phyloP scores from a whole-genome alignment of 2,888 invertebrate species.

The Clistopyga incitator region DNA sequence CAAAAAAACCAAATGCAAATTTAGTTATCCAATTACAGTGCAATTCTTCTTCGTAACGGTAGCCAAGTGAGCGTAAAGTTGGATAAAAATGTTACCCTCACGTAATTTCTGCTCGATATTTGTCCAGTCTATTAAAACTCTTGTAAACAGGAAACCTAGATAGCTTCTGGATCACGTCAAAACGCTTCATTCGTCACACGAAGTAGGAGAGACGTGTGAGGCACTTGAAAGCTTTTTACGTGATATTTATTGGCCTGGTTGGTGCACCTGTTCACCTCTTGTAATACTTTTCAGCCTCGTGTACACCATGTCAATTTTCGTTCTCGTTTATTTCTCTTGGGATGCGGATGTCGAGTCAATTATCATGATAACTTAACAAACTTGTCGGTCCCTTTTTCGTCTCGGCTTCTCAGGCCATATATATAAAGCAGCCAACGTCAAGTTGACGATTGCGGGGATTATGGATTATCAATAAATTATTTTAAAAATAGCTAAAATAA shows the following conservation, averaged over 20 bases:
- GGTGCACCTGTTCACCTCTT: conserved; percentile 21
- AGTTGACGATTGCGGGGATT: too few species aligned
- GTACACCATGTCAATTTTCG: conserved; percentile 9
- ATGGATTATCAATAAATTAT: too few species aligned
- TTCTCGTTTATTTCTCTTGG: conserved; percentile 3
- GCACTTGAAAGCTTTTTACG: conserved; percentile 19
- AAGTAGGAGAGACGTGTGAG: conserved; percentile 19
- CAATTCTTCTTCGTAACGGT: background rate
- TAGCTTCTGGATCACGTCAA: conserved; percentile 6
- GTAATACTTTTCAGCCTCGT: background rate
- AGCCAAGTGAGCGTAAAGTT: background rate
- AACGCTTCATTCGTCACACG: conserved; percentile 21
- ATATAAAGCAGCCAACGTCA: too few species aligned
- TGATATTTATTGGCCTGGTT: conserved; percentile 19
- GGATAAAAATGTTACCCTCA: background rate
- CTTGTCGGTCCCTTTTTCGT: background rate
- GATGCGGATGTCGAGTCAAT: conserved; percentile 9
- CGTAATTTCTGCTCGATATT: background rate
- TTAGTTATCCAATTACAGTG: background rate
- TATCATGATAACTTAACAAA: conserved; percentile 17
- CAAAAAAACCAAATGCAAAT: background rate
- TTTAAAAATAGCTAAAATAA: too few species aligned
- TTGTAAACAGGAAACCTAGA: background rate
- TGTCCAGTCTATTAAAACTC: conserved; percentile 11
- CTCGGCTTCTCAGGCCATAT: background rate